Evolutionary conservation across 2,888 invertebrate species (phyloP).

Genomic region (Asteroscopus sphinx): DNA sequence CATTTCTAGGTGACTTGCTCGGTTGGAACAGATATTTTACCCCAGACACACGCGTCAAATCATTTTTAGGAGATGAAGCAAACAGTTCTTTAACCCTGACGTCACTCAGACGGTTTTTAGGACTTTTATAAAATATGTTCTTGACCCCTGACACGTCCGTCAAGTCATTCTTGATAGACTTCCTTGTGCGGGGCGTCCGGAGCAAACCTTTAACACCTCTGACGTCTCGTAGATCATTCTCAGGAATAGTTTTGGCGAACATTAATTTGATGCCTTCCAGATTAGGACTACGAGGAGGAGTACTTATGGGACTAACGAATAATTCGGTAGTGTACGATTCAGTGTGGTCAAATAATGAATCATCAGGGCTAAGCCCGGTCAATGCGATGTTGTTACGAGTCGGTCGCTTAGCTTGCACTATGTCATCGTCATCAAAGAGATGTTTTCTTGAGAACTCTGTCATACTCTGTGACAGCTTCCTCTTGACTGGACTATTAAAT

Average conservation of each 20-base stretch:
- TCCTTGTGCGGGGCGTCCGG: constrained; percentile 68
- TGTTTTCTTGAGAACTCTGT: constrained; percentile 78
- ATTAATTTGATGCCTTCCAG: constrained; percentile 69
- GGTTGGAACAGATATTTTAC: constrained; percentile 65
- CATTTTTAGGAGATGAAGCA: constrained; percentile 60
- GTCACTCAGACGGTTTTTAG: constrained; percentile 68
- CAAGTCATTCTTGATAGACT: constrained; percentile 77
- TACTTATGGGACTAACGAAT: constrained; percentile 77
- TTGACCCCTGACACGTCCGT: constrained; percentile 80
- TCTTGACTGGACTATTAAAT: constrained; percentile 85
- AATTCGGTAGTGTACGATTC: constrained; percentile 72
- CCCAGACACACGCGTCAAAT: constrained; percentile 68
- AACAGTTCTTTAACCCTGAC: constrained; percentile 78
- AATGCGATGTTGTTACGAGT: constrained; percentile 66
- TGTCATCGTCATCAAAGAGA: constrained; percentile 70
- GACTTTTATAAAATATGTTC: constrained; percentile 72
- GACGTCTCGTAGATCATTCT: constrained; percentile 71
- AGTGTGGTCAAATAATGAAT: constrained; percentile 62
- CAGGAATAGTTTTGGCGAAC: constrained; percentile 68
- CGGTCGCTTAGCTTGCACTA: constrained; percentile 45
- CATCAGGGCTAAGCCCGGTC: constrained; percentile 59
- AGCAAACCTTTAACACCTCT: constrained; percentile 67
- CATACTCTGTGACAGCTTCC: constrained; percentile 87
- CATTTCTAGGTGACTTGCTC: constrained; percentile 72
- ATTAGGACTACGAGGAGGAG: constrained; percentile 70